Conservation (phyloP, 2,797 vertebrate species). For the Cyclura pinguis region DNA sequence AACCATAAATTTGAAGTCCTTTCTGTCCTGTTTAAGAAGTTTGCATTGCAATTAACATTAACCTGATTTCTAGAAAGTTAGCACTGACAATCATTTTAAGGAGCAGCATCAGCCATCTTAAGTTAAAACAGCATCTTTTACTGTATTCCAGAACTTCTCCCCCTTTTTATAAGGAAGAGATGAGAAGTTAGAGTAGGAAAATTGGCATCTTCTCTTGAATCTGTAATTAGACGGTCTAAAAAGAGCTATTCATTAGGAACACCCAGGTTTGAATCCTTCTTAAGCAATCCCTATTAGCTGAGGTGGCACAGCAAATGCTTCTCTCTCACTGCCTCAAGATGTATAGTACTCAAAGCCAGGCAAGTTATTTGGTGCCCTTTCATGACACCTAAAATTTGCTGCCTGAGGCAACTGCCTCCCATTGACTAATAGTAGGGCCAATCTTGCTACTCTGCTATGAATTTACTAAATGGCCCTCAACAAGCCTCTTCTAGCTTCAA, state of each 20-base stretch:
- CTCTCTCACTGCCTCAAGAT: background rate
- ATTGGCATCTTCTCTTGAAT: background rate
- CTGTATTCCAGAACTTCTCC: background rate
- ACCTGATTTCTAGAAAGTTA: conserved; percentile 3
- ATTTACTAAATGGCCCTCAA: background rate
- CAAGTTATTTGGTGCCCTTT: background rate
- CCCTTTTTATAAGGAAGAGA: background rate
- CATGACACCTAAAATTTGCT: background rate
- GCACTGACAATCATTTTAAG: background rate
- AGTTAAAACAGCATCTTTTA: background rate
- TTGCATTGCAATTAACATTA: conserved; percentile 4
- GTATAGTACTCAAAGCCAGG: background rate
- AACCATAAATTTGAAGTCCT: background rate
- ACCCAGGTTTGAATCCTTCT: background rate
- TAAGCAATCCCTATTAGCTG: background rate
- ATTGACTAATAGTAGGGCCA: background rate
- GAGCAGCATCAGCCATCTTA: background rate
- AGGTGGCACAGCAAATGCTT: background rate
- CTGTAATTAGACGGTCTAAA: background rate
- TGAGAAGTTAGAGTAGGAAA: background rate
- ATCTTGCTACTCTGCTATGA: background rate
- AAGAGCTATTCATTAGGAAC: background rate
- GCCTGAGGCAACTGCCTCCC: background rate
- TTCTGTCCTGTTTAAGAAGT: background rate
- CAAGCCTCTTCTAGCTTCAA: background rate